These are phyloP conservation scores for Delphinus delphis DNA, from an alignment of 2,113 vertebrate species.

Conservation along the genomic window DNA sequence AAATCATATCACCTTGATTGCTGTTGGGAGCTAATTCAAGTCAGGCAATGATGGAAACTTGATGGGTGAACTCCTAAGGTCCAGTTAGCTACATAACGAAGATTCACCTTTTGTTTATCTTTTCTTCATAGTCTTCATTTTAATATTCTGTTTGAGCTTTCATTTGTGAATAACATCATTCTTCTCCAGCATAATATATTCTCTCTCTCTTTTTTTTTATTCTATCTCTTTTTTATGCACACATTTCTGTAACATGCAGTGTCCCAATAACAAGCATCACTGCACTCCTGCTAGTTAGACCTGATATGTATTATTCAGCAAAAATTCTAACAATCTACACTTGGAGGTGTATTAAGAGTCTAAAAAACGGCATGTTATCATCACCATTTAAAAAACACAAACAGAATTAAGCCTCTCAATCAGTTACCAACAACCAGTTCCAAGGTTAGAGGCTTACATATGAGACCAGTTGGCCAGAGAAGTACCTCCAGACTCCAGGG, in stretches of 20 bases:
- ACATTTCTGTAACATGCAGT: neutral
- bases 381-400: conserved; percentile 25
- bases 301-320: neutral
- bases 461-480: conserved; percentile 34
- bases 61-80: neutral
- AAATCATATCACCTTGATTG: conserved; percentile 15
- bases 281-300: neutral
- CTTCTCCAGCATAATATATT: neutral
- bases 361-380: neutral
- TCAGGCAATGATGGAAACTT: neutral
- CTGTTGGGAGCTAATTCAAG: conserved; percentile 47
- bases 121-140: neutral
- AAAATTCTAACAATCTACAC: neutral
- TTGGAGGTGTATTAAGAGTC: neutral
- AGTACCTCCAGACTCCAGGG: neutral
- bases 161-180: neutral
- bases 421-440: neutral
- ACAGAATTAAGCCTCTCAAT: neutral
- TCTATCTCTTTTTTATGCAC: neutral
- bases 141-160: neutral
- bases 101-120: neutral
- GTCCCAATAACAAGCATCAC: neutral
- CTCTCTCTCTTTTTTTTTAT: neutral
- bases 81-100: neutral
- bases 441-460: conserved; percentile 23